A percentile compares a stretch with the other conserved stretches of the same genome.
Evolutionary conservation across 2,113 vertebrate species (phyloP).

Genomic region (Eonycteris spelaea): DNA sequence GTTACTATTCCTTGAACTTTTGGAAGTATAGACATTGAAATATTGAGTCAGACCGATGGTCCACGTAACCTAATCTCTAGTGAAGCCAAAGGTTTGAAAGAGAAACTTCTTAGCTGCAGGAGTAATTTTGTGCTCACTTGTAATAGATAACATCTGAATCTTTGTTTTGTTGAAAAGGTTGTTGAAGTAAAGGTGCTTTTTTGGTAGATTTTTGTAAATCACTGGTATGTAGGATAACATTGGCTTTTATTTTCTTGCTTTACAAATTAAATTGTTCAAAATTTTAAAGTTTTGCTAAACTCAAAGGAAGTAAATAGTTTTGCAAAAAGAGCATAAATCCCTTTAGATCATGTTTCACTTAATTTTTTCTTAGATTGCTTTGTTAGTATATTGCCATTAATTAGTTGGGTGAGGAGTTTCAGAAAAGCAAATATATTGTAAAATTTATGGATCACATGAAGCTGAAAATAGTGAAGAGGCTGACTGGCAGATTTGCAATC

Average conservation of each 20-base stretch:
- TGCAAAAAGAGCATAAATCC: constrained; percentile 25
- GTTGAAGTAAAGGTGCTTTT: constrained; percentile 39
- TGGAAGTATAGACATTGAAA: neutral
- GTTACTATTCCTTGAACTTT: neutral
- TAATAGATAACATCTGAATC: constrained; percentile 27
- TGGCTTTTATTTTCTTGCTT: constrained; percentile 43
- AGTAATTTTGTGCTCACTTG: constrained; percentile 27
- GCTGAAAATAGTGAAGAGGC: constrained; percentile 24
- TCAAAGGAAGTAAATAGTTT: constrained; percentile 32
- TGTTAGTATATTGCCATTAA: constrained; percentile 5
- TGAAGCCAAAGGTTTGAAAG: constrained; percentile 23
- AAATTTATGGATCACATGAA: constrained; percentile 40
- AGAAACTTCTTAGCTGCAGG: constrained; percentile 35
- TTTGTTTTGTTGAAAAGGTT: constrained; percentile 47
- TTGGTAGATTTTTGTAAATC: neutral
- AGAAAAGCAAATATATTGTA: constrained; percentile 29
- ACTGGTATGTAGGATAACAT: constrained; percentile 5
- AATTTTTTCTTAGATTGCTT: constrained; percentile 31
- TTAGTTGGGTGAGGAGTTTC: neutral
- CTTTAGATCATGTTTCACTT: constrained; percentile 34
- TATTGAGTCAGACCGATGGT: neutral
- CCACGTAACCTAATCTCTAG: neutral
- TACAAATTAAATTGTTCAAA: constrained; percentile 51
- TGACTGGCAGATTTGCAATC: constrained; percentile 2
- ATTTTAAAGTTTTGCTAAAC: constrained; percentile 38